Base-by-base conservation (phyloP, 2,113 vertebrate genomes). In the Aleadryas rufinucha region DNA sequence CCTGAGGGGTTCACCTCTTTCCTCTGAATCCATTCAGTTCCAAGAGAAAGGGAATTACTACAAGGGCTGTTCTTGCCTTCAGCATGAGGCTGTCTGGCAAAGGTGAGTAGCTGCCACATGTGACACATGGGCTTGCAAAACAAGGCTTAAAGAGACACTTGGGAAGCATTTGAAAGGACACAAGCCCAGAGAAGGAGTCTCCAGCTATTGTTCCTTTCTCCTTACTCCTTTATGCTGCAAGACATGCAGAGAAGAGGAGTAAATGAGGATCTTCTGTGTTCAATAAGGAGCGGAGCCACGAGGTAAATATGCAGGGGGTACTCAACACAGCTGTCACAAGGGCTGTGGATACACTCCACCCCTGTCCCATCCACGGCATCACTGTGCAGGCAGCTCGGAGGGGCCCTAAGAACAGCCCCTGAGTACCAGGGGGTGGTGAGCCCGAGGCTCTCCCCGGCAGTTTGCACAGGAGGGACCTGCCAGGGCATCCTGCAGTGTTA, bases 341-440 rank as follows among this genome's bases (percentile, higher is more conserved):
- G 70, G 39, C 69, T 44, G 30, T 11, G 37, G 59, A 33, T 16
- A 27, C 37, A 24, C 56, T 21, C 4, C 31, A 9, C 7, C 24
- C 13, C 60, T 22, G 27, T 1, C 89, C 19, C 45, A 61, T 1
- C 33, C 39, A 16, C 13, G 27, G 56, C 8, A 0, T 3, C 0
- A 0, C 24, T 49, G 49, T 33, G 59, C 41, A 45, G 24, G 21
- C 35, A 33, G 16, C 11, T 21, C 37, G 76, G 61, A 47, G 68
- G 16, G 45, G 37, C 39, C 53, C 54, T 10, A 21, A 60, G 61
- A 74, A 35, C 16, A 50, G 13, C 19, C 27, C 5, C 1, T 10
- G 14, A 61, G 70, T 5, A 31, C 7, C 33, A 65, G 27, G 37
- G 45, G 20, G 18, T 37, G 84, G 12, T 45, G 91, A 87, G 50